phyloP scores from a whole-genome alignment of 2,797 vertebrate species.

The Austrolebias charrua region DNA sequence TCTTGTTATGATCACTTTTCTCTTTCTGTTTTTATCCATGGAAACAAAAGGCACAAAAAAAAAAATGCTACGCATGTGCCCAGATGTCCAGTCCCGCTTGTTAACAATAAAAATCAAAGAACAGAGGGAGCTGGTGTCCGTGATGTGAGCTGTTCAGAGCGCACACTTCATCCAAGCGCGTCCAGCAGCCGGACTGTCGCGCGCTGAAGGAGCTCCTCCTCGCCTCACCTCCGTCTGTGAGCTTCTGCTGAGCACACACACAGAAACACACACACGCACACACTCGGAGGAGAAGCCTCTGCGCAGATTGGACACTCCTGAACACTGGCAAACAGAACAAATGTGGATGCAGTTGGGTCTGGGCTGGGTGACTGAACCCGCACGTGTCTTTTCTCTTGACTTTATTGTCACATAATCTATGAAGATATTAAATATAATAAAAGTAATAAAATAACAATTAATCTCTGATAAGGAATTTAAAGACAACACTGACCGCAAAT shows the following conservation, averaged over 20 bases:
- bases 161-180: constrained; percentile 72
- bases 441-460: no score
- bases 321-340: constrained; percentile 13
- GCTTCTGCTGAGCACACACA: constrained; percentile 1
- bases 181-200: constrained; percentile 56
- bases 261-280: not conserved
- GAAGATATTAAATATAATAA: no score
- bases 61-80: constrained; percentile 14
- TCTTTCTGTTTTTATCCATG: constrained; percentile 45
- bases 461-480: no score
- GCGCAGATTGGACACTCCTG: constrained; percentile 20
- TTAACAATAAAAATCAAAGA: not conserved
- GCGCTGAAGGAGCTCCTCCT: constrained; percentile 69
- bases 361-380: not conserved
- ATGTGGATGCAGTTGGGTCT: not conserved
- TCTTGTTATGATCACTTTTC: not conserved
- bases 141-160: constrained; percentile 36
- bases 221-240: constrained; percentile 40
- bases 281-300: constrained; percentile 7
- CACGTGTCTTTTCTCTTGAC: not conserved
- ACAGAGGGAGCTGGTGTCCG: constrained; percentile 28
- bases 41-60: constrained; percentile 38
- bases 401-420: no score
- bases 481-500: no score
- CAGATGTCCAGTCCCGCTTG: constrained; percentile 19